phyloP scores from a whole-genome alignment of 2,797 vertebrate genomes.

The Tokudaia tokunoshimensis region DNA sequence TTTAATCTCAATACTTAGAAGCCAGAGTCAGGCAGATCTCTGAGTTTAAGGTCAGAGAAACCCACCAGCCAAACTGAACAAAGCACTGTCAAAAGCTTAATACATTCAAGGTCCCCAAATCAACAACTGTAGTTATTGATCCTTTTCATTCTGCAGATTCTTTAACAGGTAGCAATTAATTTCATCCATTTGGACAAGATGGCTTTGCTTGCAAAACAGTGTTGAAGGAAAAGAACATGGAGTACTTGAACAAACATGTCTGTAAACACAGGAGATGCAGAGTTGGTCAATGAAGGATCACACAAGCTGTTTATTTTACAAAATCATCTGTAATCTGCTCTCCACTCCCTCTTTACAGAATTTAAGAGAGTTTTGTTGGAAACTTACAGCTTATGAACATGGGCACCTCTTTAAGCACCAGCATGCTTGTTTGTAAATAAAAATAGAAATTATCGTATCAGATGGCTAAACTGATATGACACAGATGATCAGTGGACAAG shows the following conservation, averaged over 20 bases:
- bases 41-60: not conserved
- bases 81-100: slow-evolving; percentile 35
- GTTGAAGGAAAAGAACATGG: slow-evolving; percentile 16
- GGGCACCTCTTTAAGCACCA: not conserved
- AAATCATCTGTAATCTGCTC: slow-evolving; percentile 27
- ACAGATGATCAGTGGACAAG: not conserved
- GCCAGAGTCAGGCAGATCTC: not conserved
- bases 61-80: not conserved
- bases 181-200: not conserved
- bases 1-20: not conserved
- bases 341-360: not conserved
- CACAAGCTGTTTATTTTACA: not conserved
- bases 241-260: slow-evolving; percentile 13
- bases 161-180: not conserved
- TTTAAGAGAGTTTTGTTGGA: not conserved
- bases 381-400: not conserved
- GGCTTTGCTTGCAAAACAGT: not conserved
- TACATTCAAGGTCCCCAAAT: not conserved
- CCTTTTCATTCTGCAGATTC: slow-evolving; percentile 10
- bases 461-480: not conserved
- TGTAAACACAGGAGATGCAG: not conserved
- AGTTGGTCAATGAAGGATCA: not conserved
- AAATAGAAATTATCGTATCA: not conserved
- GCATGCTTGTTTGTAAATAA: not conserved
- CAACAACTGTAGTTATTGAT: not conserved